phyloP scores from a whole-genome alignment of 2,888 invertebrate genomes.

The Leptothorax acervorum region DNA sequence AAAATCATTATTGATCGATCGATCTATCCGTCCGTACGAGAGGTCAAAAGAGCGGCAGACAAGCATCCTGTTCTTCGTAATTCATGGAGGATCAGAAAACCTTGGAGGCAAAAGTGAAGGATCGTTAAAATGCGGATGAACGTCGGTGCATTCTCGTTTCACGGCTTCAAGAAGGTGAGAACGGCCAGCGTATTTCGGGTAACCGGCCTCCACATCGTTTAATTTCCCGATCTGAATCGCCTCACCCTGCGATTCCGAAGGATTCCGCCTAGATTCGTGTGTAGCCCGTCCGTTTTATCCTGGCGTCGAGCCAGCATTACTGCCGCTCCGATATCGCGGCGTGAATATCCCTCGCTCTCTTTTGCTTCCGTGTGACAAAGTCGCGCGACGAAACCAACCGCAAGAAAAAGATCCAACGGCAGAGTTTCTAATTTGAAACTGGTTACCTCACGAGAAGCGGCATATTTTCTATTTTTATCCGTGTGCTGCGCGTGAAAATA shows the following conservation, averaged over 20 bases:
- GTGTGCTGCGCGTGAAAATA: slow-evolving; percentile 34
- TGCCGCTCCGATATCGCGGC: slow-evolving; percentile 1
- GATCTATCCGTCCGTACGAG: not conserved
- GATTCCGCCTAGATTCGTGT: not conserved
- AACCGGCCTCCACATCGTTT: not conserved
- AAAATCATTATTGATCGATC: not conserved
- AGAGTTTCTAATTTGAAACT: slow-evolving; percentile 61
- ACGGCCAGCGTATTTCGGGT: slow-evolving; percentile 1
- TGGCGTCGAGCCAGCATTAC: slow-evolving; percentile 37
- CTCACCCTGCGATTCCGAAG: slow-evolving; percentile 14
- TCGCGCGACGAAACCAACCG: not conserved
- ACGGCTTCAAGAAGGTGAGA: slow-evolving; percentile 53
- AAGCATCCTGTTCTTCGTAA: not conserved
- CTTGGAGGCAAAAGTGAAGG: slow-evolving; percentile 17
- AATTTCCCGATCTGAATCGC: slow-evolving; percentile 30
- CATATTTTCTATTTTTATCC: slow-evolving; percentile 61
- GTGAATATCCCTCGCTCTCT: slow-evolving; percentile 17
- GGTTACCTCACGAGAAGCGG: slow-evolving; percentile 58
- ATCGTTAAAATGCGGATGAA: slow-evolving; percentile 51
- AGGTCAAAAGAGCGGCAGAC: not conserved
- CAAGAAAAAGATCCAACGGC: slow-evolving; percentile 39
- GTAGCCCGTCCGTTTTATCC: slow-evolving; percentile 28
- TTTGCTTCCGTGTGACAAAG: slow-evolving; percentile 1
- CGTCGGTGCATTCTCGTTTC: slow-evolving; percentile 49
- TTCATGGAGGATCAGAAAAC: not conserved